Evolutionary conservation across 2,797 vertebrate genomes (phyloP).

Genomic region (Pseudopleuronectes americanus): DNA sequence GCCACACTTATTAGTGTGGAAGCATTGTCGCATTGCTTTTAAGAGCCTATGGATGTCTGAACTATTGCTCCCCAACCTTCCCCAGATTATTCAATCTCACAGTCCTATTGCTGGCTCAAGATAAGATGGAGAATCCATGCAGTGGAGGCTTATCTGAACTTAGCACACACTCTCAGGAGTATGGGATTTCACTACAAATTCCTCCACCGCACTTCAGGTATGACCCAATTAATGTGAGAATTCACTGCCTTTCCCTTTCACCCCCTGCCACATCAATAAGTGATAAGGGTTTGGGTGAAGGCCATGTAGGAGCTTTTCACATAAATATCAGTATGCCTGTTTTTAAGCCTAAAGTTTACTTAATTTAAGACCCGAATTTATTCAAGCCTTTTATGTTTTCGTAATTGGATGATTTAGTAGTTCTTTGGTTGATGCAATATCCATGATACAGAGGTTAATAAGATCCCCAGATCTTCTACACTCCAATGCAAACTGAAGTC

Average conservation of each 20-base stretch:
- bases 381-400: constrained; percentile 1
- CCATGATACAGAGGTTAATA: neutral
- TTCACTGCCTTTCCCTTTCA: constrained; percentile 65
- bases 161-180: constrained; percentile 86
- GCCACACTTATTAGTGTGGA: constrained; percentile 74
- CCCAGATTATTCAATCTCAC: constrained; percentile 85
- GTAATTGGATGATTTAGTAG: neutral
- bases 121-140: constrained; percentile 88
- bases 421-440: neutral
- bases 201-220: constrained; percentile 78
- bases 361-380: neutral
- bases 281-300: constrained; percentile 69
- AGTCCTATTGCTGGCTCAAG: constrained; percentile 79
- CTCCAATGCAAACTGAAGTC: neutral
- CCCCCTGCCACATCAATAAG: constrained; percentile 71
- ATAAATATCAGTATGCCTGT: constrained; percentile 32
- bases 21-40: constrained; percentile 81
- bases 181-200: constrained; percentile 82
- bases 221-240: constrained; percentile 84
- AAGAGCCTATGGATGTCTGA: constrained; percentile 80
- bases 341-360: constrained; percentile 10
- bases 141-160: constrained; percentile 90
- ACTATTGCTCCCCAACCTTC: constrained; percentile 81
- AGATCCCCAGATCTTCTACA: neutral
- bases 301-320: constrained; percentile 43